Percentiles rank a stretch among this genome's conserved stretches.
Evolutionary conservation across 2,113 vertebrate genomes (phyloP).

Genomic region (Nipponia nippon): DNA sequence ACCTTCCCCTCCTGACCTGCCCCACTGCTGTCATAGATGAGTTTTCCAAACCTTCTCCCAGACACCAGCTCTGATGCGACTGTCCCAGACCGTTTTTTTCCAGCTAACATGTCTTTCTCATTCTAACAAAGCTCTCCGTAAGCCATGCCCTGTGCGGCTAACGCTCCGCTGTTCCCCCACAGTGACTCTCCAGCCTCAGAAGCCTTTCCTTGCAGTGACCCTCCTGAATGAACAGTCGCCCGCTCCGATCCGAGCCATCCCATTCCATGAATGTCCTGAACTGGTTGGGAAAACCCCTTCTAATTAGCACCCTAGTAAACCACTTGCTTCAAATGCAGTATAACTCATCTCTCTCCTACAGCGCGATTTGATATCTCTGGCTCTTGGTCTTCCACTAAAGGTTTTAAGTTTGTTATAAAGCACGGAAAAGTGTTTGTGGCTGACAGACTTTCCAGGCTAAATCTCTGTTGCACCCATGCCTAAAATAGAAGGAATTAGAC

Average conservation of each 20-base stretch:
- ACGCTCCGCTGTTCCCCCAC: rapidly evolving
- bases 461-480: rapidly evolving
- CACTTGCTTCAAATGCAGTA: not conserved
- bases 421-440: not conserved
- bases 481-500: not conserved
- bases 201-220: not conserved
- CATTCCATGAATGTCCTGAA: not conserved
- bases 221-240: no score
- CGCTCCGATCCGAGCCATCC: not conserved
- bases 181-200: not conserved
- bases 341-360: rapidly evolving
- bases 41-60: not conserved
- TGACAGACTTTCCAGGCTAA: not conserved
- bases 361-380: not conserved
- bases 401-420: not conserved
- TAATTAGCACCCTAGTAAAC: not conserved
- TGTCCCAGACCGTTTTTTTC: not conserved
- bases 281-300: not conserved
- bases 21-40: no score
- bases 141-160: rapidly evolving
- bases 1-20: not conserved
- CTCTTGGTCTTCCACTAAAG: not conserved
- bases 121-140: not conserved
- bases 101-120: not conserved
- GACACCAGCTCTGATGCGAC: not conserved